phyloP scores from a whole-genome alignment of 2,113 vertebrate species.

The Chloebia gouldiae region DNA sequence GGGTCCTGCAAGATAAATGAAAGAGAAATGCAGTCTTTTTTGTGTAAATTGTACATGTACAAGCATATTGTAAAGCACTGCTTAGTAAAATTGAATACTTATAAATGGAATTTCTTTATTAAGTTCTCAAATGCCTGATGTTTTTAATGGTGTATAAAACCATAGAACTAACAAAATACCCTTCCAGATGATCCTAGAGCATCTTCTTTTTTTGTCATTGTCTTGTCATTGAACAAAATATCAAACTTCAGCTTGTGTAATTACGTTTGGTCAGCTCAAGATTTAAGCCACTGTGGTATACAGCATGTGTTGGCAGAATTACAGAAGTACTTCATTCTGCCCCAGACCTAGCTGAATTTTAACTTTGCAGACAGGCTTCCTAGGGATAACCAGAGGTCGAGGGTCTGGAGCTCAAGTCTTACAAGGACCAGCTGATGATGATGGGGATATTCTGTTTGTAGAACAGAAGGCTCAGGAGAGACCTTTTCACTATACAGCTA shows the following conservation, averaged over 20 bases:
- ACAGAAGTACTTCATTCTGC: not conserved
- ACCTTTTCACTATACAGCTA: not conserved
- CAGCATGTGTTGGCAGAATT: not conserved
- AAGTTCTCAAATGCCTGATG: not conserved
- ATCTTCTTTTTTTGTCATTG: not conserved
- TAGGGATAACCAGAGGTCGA: not conserved
- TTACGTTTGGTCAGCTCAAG: not conserved
- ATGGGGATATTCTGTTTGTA: not conserved
- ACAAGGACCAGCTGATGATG: rapidly evolving
- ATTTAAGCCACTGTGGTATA: not conserved
- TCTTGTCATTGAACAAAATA: not conserved
- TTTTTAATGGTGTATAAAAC: not conserved
- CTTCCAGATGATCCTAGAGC: not conserved
- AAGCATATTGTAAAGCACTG: not conserved
- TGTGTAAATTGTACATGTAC: not conserved
- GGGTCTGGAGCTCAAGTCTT: not conserved
- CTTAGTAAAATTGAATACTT: not conserved
- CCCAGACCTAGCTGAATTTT: not conserved
- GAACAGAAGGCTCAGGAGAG: not conserved
- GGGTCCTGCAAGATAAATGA: not conserved
- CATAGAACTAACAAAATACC: not conserved
- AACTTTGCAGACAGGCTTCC: not conserved
- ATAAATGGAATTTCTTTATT: not conserved
- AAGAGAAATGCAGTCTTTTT: not conserved
- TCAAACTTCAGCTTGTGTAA: not conserved